Conservation (phyloP, 2,888 invertebrate species). For the Perdita meconis region DNA sequence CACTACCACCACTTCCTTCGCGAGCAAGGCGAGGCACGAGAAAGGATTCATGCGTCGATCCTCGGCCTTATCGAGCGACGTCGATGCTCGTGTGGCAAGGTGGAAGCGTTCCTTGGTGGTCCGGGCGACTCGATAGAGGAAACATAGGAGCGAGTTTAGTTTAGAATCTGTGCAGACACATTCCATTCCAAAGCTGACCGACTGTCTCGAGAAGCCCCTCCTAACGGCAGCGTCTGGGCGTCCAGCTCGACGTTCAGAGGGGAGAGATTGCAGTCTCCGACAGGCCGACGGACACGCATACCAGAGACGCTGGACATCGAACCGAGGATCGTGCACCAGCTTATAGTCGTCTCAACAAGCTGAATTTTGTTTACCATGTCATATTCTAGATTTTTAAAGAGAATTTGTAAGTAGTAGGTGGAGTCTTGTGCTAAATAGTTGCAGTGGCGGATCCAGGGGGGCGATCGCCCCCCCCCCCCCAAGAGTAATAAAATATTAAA, state of each 20-base stretch:
- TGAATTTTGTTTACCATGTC: not conserved
- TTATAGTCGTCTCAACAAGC: slow-evolving; percentile 59
- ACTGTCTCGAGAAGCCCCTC: slow-evolving; percentile 65
- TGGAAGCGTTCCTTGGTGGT: slow-evolving; percentile 75
- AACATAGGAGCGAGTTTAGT: slow-evolving; percentile 75
- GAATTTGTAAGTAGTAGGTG: too few species aligned
- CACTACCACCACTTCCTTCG: slow-evolving; percentile 6
- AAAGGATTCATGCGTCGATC: slow-evolving; percentile 41
- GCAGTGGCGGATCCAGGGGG: too few species aligned
- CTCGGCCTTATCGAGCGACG: slow-evolving; percentile 39
- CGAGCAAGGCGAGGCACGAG: slow-evolving; percentile 18
- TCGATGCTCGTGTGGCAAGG: too few species aligned
- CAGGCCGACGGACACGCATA: slow-evolving; percentile 79
- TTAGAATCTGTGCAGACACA: slow-evolving; percentile 82
- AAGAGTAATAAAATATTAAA: too few species aligned
- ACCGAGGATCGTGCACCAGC: slow-evolving; percentile 71
- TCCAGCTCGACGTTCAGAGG: slow-evolving; percentile 80
- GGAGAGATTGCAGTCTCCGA: slow-evolving; percentile 80
- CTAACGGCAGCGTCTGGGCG: slow-evolving; percentile 77
- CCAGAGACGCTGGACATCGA: slow-evolving; percentile 65
- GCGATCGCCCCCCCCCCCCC: too few species aligned
- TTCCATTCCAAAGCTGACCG: slow-evolving; percentile 82
- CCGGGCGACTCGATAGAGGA: slow-evolving; percentile 68
- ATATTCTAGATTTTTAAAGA: too few species aligned
- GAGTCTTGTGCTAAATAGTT: too few species aligned